phyloP scores from a whole-genome alignment of 2,113 vertebrate species.

The Piliocolobus tephrosceles region DNA sequence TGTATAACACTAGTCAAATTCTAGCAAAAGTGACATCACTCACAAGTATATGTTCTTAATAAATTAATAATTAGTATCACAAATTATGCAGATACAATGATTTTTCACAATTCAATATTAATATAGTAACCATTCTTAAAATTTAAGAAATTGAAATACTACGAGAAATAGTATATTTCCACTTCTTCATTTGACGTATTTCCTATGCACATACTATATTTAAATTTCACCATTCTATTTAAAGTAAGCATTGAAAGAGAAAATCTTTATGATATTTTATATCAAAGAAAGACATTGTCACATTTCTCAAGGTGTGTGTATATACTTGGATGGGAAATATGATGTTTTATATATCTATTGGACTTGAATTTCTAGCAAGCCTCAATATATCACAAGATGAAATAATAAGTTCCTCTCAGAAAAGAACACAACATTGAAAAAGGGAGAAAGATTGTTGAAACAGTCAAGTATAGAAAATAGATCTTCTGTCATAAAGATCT shows the following conservation, averaged over 20 bases:
- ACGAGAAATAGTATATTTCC: neutral
- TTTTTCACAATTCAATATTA: neutral
- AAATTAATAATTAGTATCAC: neutral
- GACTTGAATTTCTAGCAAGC: conserved; percentile 62
- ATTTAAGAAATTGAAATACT: neutral
- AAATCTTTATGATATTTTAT: neutral
- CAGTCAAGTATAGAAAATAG: conserved; percentile 62
- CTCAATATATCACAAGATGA: conserved; percentile 49
- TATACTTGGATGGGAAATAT: conserved; percentile 52
- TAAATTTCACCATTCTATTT: neutral
- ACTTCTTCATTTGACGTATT: neutral
- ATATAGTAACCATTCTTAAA: neutral
- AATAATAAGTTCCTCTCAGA: conserved; percentile 63
- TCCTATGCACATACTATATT: neutral
- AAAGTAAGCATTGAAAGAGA: neutral
- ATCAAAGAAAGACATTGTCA: conserved; percentile 2
- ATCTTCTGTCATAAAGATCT: conserved; percentile 70
- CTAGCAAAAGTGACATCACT: neutral
- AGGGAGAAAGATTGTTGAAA: conserved; percentile 50
- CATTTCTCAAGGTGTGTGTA: neutral
- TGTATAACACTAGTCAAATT: neutral
- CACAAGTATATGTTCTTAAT: neutral
- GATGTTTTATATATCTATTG: conserved; percentile 14
- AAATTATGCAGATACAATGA: neutral
- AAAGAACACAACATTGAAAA: conserved; percentile 65